Conservation (phyloP, 2,113 vertebrate species). For the Oreochromis tanganicae region DNA sequence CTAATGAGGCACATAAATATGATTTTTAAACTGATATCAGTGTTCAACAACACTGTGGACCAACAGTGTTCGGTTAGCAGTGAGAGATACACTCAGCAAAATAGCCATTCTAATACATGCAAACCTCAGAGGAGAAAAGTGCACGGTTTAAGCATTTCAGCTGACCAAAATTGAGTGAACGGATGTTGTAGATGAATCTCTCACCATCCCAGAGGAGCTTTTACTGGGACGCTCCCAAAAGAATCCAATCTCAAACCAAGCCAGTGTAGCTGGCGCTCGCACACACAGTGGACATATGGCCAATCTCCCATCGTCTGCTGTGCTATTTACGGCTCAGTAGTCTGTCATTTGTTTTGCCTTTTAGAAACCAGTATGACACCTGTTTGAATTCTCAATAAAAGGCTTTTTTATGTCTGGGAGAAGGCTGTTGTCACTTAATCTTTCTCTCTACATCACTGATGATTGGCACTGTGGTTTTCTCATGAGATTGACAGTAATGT, state of each 20-base stretch:
- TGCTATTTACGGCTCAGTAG: slow-evolving; percentile 69
- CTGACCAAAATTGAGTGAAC: slow-evolving; percentile 16
- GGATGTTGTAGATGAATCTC: slow-evolving; percentile 26
- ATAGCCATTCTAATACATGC: slow-evolving; percentile 7
- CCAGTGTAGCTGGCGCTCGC: slow-evolving; percentile 47
- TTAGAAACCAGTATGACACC: slow-evolving; percentile 67
- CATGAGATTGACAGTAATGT: slow-evolving; percentile 2
- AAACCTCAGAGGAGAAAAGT: slow-evolving; percentile 15
- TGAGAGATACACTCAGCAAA: slow-evolving; percentile 5
- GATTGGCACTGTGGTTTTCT: slow-evolving; percentile 17
- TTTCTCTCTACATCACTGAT: slow-evolving; percentile 30
- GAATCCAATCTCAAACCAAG: slow-evolving; percentile 52
- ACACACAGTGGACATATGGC: slow-evolving; percentile 68
- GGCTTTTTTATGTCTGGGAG: slow-evolving; percentile 47
- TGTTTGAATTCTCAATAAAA: slow-evolving; percentile 73
- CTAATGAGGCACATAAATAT: slow-evolving; percentile 44
- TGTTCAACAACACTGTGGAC: background rate
- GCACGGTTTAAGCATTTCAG: slow-evolving; percentile 18
- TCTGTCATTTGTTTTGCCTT: slow-evolving; percentile 60
- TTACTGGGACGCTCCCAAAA: slow-evolving; percentile 61
- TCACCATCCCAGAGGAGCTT: slow-evolving; percentile 55
- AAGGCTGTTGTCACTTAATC: slow-evolving; percentile 51
- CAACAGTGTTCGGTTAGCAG: background rate
- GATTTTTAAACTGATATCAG: background rate
- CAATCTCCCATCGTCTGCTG: slow-evolving; percentile 67